These are phyloP conservation scores for Boloria selene DNA, from an alignment of 2,888 invertebrate genomes.

Conservation along the genomic window DNA sequence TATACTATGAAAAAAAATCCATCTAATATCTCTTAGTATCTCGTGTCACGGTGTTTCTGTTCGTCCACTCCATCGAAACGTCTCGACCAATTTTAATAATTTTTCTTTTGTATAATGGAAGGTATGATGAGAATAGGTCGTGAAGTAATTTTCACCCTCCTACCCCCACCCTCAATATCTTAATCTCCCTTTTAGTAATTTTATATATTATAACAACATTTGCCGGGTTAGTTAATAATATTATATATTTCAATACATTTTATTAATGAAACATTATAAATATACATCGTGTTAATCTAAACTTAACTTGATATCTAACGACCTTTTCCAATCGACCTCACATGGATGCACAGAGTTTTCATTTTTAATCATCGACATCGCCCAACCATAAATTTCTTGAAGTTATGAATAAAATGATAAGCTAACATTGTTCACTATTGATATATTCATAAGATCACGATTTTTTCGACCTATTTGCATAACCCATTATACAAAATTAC, in stretches of 20 bases:
- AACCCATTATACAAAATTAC: too few relatives aligned
- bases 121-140: too few relatives aligned
- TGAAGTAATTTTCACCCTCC: too few relatives aligned
- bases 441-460: background rate
- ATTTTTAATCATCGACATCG: constrained; percentile 61
- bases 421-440: background rate
- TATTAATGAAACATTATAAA: constrained; percentile 1
- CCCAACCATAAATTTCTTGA: constrained; percentile 49
- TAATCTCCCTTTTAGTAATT: too few relatives aligned
- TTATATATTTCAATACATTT: background rate
- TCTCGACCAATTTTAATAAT: too few relatives aligned
- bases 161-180: too few relatives aligned
- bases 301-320: constrained; percentile 16
- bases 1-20: background rate
- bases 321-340: constrained; percentile 52
- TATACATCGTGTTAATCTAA: constrained; percentile 1
- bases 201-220: too few relatives aligned
- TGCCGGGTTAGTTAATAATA: too few relatives aligned
- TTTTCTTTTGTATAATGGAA: too few relatives aligned
- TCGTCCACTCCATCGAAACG: too few relatives aligned
- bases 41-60: too few relatives aligned
- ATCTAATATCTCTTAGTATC: too few relatives aligned
- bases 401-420: constrained; percentile 13
- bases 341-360: constrained; percentile 51
- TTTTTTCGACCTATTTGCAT: background rate